Conservation (phyloP, 2,797 vertebrate species). For the Pipistrellus pipistrellus region DNA sequence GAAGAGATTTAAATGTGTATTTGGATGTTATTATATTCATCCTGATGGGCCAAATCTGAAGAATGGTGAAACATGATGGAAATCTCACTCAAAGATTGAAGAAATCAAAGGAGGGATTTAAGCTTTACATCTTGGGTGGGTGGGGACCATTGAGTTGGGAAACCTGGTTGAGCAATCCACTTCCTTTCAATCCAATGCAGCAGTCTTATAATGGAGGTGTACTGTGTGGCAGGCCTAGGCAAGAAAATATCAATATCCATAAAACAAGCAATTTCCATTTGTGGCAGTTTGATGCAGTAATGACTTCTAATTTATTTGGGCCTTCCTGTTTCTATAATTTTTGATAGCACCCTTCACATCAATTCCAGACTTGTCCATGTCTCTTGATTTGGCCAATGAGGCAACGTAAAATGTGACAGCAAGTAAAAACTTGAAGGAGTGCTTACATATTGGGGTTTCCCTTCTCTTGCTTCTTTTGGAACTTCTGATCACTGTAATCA, state of each 20-base stretch:
- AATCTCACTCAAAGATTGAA: neutral
- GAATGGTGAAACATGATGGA: constrained; percentile 44
- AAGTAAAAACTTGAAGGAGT: constrained; percentile 50
- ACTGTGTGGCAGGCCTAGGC: neutral
- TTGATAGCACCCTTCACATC: neutral
- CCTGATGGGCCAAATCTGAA: neutral
- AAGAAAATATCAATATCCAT: constrained; percentile 46
- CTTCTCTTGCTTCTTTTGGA: constrained; percentile 43
- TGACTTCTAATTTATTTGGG: constrained; percentile 34
- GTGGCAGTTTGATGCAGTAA: constrained; percentile 25
- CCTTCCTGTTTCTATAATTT: constrained; percentile 37
- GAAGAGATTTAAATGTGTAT: neutral
- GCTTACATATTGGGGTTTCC: neutral
- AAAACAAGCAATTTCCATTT: constrained; percentile 42
- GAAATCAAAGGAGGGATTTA: neutral
- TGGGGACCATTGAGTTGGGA: neutral
- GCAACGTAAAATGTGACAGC: constrained; percentile 7
- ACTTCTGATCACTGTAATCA: constrained; percentile 44
- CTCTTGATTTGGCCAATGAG: constrained; percentile 22
- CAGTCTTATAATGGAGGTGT: neutral
- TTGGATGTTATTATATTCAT: neutral
- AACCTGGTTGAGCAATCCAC: neutral
- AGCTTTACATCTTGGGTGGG: neutral
- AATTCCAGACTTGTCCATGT: constrained; percentile 1
- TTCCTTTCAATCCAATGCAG: neutral